Base-by-base conservation (phyloP, 2,888 invertebrate species). In the Cephus sareptanus region DNA sequence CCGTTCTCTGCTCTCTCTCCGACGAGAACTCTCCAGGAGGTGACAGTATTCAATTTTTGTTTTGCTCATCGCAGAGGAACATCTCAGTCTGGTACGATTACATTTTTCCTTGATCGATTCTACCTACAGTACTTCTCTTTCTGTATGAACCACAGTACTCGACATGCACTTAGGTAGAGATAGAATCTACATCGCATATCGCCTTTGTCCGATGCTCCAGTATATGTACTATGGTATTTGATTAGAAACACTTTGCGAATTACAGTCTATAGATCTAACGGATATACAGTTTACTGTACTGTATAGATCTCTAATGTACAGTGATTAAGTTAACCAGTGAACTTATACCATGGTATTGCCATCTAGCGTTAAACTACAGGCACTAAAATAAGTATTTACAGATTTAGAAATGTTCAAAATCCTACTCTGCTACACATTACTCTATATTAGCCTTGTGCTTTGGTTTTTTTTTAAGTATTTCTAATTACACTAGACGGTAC, bases 1-100 rank as follows among this genome's bases (percentile, higher is more conserved):
- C 76, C 80, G 73, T 80, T 73, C 73, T 77, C 71, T 79, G 77
- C 76, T 56, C 23, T 70, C 70, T 40, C 40, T n/a, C 11, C 70
- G 31, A 33, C 15, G 30, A 70, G 15, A 12, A 31, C 30, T 33
- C 70, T 71, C 31, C 71, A 31, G 71, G 31, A 34, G 71, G 34
- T 71, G 71, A 56, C 6, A 23, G 56, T 56, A 23, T 40, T 23
- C 40, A 0, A 23, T 23, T 56, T 56, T 56, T 56, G 4, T 23
- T 56, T 56, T 56, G 1, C 9, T 23, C 56, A 23, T 56, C 23
- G 23, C 56, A 56, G 9, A 56, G 23, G 23, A 56, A 56, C 9
- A 23, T 56, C 56, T 56, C 23, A 23, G 56, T 2, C 23, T 9
- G 23, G 56, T 56, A 23, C 23, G 56, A 56, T 23, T 56, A 56